Percentiles rank a stretch among this genome's conserved stretches.
Conservation (phyloP, 2,797 vertebrate genomes). For the Darevskia nairensis region DNA sequence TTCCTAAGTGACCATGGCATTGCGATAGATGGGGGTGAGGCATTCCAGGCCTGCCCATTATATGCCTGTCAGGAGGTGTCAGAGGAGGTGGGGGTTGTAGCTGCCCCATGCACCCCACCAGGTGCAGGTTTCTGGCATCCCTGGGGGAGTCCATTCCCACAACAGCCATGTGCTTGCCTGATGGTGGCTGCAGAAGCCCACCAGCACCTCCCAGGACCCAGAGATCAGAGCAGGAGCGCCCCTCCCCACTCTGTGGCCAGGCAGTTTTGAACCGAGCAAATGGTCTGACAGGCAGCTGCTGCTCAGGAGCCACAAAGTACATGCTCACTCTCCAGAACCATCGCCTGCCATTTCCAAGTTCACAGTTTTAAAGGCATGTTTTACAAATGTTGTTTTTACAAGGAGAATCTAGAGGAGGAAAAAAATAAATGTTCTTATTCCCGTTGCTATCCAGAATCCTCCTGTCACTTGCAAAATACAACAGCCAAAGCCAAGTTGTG, state of each 20-base stretch:
- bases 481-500: conserved; percentile 9
- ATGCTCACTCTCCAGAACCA: background rate
- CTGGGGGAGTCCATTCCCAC: no score
- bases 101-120: background rate
- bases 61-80: background rate
- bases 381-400: conserved; percentile 25
- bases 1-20: no score
- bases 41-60: background rate
- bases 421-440: background rate
- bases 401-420: conserved; percentile 21
- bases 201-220: background rate
- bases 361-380: conserved; percentile 29
- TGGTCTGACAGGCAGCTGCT: conserved; percentile 7
- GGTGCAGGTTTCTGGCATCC: background rate
- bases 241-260: background rate
- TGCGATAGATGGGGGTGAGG: no score
- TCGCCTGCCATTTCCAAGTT: conserved; percentile 45
- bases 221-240: background rate
- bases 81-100: background rate
- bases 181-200: background rate
- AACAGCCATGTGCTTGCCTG: background rate
- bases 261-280: background rate
- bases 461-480: conserved; percentile 20
- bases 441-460: conserved; percentile 3
- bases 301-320: background rate